Percentiles rank a stretch among this genome's conserved stretches.
These are phyloP conservation scores for Styela clava DNA, from an alignment of 23 tunicate genomes.

Conservation along the genomic window DNA sequence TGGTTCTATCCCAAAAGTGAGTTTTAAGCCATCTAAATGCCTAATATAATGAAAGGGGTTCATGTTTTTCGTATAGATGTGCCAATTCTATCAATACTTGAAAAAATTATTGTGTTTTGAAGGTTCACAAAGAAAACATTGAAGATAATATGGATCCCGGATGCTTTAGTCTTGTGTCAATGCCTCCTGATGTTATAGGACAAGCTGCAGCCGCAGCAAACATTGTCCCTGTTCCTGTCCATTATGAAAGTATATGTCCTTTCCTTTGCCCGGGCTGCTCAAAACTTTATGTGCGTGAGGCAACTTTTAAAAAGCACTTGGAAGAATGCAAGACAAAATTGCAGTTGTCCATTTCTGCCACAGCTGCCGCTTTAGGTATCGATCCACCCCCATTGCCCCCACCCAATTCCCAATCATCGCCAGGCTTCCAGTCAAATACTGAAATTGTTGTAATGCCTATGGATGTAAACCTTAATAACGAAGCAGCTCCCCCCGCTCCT, in stretches of 20 bases:
- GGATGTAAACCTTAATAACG: conserved; percentile 3
- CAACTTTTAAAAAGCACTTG: conserved; percentile 89
- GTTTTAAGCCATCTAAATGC: too few species aligned
- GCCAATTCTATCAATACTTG: too few species aligned
- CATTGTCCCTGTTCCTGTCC: conserved; percentile 62
- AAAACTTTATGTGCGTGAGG: conserved; percentile 91
- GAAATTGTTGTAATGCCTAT: conserved; percentile 18
- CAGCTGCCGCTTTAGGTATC: conserved; percentile 74
- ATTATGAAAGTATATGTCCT: conserved; percentile 74
- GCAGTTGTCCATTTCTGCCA: conserved; percentile 36
- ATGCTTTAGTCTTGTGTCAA: not conserved
- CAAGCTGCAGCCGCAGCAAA: conserved; percentile 98
- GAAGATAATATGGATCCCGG: not conserved
- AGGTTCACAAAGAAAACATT: not conserved
- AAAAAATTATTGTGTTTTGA: too few species aligned
- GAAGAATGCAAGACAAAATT: conserved; percentile 64
- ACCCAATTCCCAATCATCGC: conserved; percentile 11
- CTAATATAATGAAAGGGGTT: too few species aligned
- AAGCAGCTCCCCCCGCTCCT: not conserved
- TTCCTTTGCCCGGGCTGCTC: conserved; percentile 96
- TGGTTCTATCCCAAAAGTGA: too few species aligned
- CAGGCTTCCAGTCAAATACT: conserved; percentile 10
- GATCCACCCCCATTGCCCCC: conserved; percentile 63
- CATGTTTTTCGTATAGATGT: too few species aligned
- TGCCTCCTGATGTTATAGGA: conserved; percentile 66